These are phyloP conservation scores for Spisula subtruncata DNA, from an alignment of 2,888 invertebrate genomes.

Conservation along the genomic window DNA sequence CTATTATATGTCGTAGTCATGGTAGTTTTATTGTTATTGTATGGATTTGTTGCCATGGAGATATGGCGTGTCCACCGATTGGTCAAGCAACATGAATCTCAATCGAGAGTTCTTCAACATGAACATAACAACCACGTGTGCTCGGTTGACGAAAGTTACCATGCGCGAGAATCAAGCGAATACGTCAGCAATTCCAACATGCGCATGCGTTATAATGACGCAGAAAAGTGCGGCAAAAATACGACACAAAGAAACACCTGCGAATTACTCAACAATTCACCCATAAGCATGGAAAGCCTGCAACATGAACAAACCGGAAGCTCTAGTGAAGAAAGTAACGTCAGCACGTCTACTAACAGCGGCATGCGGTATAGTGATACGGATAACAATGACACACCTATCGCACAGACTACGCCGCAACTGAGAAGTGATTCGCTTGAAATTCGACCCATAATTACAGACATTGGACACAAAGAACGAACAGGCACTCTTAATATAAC, in stretches of 20 bases:
- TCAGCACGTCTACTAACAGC: too few species aligned
- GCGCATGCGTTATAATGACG: too few species aligned
- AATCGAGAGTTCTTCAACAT: neutral
- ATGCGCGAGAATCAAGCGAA: neutral
- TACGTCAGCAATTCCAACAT: neutral
- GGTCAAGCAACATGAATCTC: neutral
- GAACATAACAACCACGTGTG: neutral
- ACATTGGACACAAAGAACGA: neutral
- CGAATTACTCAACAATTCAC: too few species aligned
- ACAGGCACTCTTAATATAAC: neutral
- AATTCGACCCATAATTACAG: neutral
- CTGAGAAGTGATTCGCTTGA: neutral
- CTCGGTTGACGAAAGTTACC: neutral
- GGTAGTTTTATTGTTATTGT: neutral
- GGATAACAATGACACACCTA: neutral
- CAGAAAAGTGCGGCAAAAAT: too few species aligned
- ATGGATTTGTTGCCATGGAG: conserved; percentile 9
- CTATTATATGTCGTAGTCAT: neutral
- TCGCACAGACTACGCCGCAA: neutral
- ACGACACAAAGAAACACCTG: too few species aligned
- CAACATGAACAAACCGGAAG: too few species aligned
- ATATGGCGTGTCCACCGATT: conserved; percentile 13
- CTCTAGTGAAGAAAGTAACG: too few species aligned
- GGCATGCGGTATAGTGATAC: neutral
- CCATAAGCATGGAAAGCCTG: too few species aligned